Evolutionary conservation across 1,140 invertebrate species (phyloP).

Genomic region (Chionoecetes opilio): DNA sequence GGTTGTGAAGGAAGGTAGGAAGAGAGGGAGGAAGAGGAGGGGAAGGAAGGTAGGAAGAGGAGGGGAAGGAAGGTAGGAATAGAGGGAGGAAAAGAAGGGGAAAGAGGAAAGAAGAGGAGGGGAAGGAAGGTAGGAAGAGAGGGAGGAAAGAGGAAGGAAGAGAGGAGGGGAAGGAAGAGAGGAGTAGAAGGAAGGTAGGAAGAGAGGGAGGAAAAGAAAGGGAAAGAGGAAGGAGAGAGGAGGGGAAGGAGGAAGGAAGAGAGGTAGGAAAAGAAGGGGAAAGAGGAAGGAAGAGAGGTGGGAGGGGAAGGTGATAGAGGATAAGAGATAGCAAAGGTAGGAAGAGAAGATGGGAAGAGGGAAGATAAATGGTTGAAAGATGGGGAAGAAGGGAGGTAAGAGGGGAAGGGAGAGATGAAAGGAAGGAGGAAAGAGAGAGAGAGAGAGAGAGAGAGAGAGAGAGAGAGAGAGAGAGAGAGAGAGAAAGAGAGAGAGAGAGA

Average conservation of each 20-base stretch:
- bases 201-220: not conserved
- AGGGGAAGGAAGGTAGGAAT: not conserved
- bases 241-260: not conserved
- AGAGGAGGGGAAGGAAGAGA: not conserved
- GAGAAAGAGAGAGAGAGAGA: not conserved
- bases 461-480: slow-evolving; percentile 9
- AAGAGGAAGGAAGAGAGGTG: not conserved
- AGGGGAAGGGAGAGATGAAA: not conserved
- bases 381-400: not conserved
- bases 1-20: not conserved
- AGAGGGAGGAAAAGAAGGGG: not conserved
- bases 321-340: not conserved
- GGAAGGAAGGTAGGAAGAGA: not conserved
- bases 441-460: slow-evolving; percentile 10
- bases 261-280: not conserved
- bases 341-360: not conserved
- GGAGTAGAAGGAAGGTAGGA: not conserved
- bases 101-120: not conserved
- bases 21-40: not conserved
- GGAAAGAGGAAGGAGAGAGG: not conserved
- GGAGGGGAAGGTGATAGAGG: not conserved
- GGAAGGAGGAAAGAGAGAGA: not conserved
- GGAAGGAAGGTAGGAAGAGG: not conserved
- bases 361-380: no score
- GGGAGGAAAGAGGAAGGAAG: not conserved